These are phyloP conservation scores for Hyperopisus bebe DNA, from an alignment of 2,113 vertebrate species.

Conservation along the genomic window DNA sequence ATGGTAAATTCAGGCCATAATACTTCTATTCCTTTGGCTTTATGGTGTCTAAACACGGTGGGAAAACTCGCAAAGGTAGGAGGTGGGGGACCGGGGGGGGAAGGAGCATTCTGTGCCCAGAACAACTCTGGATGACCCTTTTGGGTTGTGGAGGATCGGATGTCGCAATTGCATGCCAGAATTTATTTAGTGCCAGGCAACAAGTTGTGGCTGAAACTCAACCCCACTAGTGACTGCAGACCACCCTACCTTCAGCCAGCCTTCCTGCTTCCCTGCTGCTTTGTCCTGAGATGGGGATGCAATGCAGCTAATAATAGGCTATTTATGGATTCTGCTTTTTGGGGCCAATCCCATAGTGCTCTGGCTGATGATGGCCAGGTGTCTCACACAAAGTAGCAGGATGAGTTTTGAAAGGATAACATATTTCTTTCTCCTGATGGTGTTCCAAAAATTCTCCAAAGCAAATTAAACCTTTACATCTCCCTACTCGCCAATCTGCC, in stretches of 20 bases:
- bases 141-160: constrained; percentile 52
- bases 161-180: constrained; percentile 66
- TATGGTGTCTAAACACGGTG: constrained; percentile 26
- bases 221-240: constrained; percentile 44
- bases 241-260: constrained; percentile 45
- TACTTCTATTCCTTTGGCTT: constrained; percentile 33
- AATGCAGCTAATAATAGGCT: not conserved
- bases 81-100: constrained; percentile 27
- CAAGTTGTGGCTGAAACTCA: constrained; percentile 66
- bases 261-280: not conserved
- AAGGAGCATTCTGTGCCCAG: constrained; percentile 39
- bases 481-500: not conserved
- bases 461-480: not conserved
- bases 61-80: constrained; percentile 44
- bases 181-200: constrained; percentile 73
- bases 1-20: constrained; percentile 44
- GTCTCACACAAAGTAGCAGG: not conserved
- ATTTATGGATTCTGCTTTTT: not conserved
- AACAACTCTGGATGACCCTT: constrained; percentile 56
- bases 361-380: not conserved
- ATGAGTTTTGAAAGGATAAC: not conserved
- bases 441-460: not conserved
- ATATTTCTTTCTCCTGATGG: not conserved
- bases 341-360: not conserved
- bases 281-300: not conserved